Percentiles rank a stretch among this genome's conserved stretches.
These are phyloP conservation scores for Oreochromis tanganicae DNA, from an alignment of 2,113 vertebrate genomes.

Conservation along the genomic window DNA sequence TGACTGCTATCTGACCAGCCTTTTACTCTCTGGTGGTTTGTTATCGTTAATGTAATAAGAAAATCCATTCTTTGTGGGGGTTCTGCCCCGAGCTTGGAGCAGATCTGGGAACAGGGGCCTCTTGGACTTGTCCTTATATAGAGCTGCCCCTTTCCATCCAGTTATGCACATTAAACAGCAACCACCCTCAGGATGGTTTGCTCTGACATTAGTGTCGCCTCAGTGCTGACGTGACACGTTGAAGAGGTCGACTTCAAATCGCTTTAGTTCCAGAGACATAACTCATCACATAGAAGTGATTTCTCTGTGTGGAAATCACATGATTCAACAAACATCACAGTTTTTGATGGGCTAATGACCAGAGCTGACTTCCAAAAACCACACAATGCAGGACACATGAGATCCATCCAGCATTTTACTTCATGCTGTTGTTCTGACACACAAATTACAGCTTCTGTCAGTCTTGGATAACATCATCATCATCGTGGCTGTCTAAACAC, in stretches of 20 bases:
- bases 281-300: neutral
- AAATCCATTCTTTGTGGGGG: neutral
- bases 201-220: neutral
- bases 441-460: neutral
- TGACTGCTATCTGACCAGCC: neutral
- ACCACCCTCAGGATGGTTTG: neutral
- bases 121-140: slow-evolving; percentile 30
- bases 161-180: neutral
- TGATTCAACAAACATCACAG: neutral
- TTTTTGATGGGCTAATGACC: neutral
- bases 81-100: neutral
- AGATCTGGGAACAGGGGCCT: slow-evolving; percentile 6
- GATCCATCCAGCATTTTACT: neutral
- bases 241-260: neutral
- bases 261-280: neutral
- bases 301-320: neutral
- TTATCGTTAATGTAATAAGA: neutral
- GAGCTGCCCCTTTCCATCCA: neutral
- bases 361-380: neutral
- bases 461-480: neutral
- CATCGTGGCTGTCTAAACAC: neutral
- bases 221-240: neutral
- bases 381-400: neutral
- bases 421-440: neutral
- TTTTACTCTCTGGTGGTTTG: neutral